Base-by-base conservation (phyloP, 2,888 invertebrate genomes). In the Sepioteuthis lessoniana region DNA sequence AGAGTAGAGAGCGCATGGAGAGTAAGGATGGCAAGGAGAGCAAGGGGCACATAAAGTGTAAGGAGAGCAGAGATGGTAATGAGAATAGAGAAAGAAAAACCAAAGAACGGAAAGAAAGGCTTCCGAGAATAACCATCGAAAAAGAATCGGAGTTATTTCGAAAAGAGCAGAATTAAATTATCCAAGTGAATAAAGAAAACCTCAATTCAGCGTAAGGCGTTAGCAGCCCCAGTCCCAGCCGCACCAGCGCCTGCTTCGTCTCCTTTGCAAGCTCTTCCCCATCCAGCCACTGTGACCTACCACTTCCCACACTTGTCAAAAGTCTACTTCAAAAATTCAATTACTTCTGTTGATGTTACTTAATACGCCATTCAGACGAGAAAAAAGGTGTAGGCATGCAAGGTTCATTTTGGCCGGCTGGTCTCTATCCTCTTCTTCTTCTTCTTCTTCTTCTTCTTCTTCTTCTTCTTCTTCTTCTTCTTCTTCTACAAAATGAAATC, bases 41-140 rank as follows among this genome's bases (percentile, higher is more conserved):
- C 25, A 76, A 76, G 76, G 13, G n/a, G 3, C 1, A 10, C 10
- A 19, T 16, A n/a, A 3, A 2, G 76, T 13, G n/a, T 35, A 76
- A 35, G 19, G n/a, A 76, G n/a, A 76, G 25, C n/a, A 35, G 76
- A n/a, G 13, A 2, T n/a, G 10, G n/a, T 35, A 76, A 76, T 1
- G 16, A 76, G n/a, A 76, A 16, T n/a, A 35, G 16, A 35, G 10
- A n/a, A 35, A 76, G n/a, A n/a, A 76, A 76, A 35, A 2, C 3
- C 16, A 19, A 76, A n/a, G 76, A 76, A 76, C n/a, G n/a, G 76
- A 76, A 76, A 35, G n/a, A 76, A 76, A 35, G 76, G 76, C 76
- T 76, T 76, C 76, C 76, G 76, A 76, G 76, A 76, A 76, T 76
- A 76, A 76, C 76, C n/a, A 76, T 76, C 76, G 76, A 76, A n/a